These are phyloP conservation scores for Cuniculus paca DNA, from an alignment of 2,797 vertebrate genomes.

Conservation along the genomic window DNA sequence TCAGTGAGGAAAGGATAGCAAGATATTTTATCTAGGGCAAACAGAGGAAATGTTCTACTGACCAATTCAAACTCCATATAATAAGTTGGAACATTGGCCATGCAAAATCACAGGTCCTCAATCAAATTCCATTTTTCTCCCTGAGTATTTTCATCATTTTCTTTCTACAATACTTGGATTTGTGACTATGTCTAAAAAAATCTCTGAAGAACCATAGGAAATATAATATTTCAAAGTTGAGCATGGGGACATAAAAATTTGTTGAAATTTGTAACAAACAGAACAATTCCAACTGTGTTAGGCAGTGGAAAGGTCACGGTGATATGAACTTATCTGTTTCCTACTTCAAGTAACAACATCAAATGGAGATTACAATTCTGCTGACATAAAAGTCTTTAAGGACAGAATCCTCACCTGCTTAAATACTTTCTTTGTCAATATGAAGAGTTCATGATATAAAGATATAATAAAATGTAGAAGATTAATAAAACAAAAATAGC, in stretches of 20 bases:
- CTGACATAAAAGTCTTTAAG: not conserved
- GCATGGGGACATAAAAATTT: not conserved
- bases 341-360: slow-evolving; percentile 9
- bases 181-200: not conserved
- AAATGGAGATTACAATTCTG: not conserved
- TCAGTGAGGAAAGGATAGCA: not conserved
- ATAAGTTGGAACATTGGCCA: not conserved
- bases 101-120: not conserved
- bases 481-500: not conserved
- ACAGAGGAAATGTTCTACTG: not conserved
- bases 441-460: not conserved
- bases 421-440: not conserved
- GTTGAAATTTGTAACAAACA: slow-evolving; percentile 22
- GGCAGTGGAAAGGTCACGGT: not conserved
- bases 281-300: not conserved
- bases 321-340: not conserved
- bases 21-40: not conserved
- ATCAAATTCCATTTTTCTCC: not conserved
- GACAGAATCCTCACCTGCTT: not conserved
- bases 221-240: not conserved
- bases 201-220: not conserved
- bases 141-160: not conserved
- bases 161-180: not conserved
- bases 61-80: not conserved
- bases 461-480: not conserved